Conservation (phyloP, 2,888 invertebrate genomes). For the Apocheima hispidaria region DNA sequence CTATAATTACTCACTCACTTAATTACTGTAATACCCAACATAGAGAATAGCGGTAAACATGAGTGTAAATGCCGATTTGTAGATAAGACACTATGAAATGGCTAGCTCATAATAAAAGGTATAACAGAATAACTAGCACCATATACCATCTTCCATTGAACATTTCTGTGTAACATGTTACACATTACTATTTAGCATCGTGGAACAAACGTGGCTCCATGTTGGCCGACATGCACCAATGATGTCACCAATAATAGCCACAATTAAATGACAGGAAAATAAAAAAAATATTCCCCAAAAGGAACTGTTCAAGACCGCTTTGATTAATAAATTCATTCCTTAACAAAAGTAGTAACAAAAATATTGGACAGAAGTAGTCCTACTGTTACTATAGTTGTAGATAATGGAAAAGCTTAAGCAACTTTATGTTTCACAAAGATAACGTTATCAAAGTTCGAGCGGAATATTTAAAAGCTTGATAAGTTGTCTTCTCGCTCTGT, state of each 20-base stretch:
- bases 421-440: slow-evolving; percentile 11
- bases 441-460: slow-evolving; percentile 7
- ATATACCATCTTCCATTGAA: neutral
- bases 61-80: neutral
- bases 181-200: neutral
- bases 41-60: neutral
- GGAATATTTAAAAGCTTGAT: neutral
- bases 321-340: neutral
- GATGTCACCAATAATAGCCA: too few species aligned
- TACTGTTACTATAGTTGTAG: neutral
- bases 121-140: neutral
- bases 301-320: neutral
- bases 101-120: neutral
- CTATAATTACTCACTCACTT: neutral
- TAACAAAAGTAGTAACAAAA: neutral
- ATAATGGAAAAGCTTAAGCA: slow-evolving; percentile 5
- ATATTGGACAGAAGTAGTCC: neutral
- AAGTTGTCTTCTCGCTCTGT: slow-evolving; percentile 16
- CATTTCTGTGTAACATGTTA: neutral
- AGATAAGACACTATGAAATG: neutral
- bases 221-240: too few species aligned
- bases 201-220: too few species aligned
- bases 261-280: too few species aligned
- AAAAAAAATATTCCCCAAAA: too few species aligned
- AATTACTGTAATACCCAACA: neutral